phyloP scores from a whole-genome alignment of 2,888 invertebrate species.

The Orthonevra nobilis region DNA sequence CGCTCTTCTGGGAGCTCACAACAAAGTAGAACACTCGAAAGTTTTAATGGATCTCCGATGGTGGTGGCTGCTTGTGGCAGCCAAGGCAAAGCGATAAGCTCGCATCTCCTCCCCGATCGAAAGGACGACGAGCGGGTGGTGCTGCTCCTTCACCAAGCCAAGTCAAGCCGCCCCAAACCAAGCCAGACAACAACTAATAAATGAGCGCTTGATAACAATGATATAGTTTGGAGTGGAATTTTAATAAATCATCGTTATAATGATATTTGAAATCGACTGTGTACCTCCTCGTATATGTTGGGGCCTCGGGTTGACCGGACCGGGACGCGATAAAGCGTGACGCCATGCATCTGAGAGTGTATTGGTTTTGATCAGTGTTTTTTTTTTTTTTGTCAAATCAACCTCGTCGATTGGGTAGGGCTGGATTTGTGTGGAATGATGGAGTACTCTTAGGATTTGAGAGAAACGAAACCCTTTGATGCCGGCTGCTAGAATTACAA shows the following conservation, averaged over 20 bases:
- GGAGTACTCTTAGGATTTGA: constrained; percentile 29
- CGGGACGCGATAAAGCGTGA: constrained; percentile 53
- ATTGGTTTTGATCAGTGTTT: too few relatives aligned
- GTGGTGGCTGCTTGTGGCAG: constrained; percentile 29
- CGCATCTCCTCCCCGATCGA: constrained; percentile 8
- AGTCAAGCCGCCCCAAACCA: background rate
- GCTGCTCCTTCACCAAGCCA: too few relatives aligned
- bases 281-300: background rate
- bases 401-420: too few relatives aligned
- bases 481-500: too few relatives aligned
- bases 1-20: constrained; percentile 30
- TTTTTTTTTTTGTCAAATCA: too few relatives aligned
- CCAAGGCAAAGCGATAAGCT: constrained; percentile 57
- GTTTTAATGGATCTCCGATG: constrained; percentile 63
- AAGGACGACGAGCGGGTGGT: constrained; percentile 43
- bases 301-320: constrained; percentile 48
- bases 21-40: constrained; percentile 26
- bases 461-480: constrained; percentile 63
- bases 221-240: constrained; percentile 69
- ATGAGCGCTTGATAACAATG: constrained; percentile 68
- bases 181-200: constrained; percentile 63
- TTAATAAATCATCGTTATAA: constrained; percentile 70
- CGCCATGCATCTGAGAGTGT: too few relatives aligned
- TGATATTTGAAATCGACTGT: constrained; percentile 54
- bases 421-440: constrained; percentile 39